These are phyloP conservation scores for Bufo gargarizans DNA, from an alignment of 2,113 vertebrate species.

Conservation along the genomic window DNA sequence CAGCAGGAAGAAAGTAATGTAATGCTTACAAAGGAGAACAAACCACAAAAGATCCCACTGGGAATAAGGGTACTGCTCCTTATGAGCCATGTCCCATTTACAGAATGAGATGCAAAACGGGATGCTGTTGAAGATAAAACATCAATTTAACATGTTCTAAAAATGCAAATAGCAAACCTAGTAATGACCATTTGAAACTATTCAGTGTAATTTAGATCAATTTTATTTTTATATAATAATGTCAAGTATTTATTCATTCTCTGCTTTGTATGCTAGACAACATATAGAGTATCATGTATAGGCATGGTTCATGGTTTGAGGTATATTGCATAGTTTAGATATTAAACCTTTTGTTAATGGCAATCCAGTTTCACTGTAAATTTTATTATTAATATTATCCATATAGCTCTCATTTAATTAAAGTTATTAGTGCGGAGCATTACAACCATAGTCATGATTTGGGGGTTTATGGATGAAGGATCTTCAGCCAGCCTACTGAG, in stretches of 20 bases:
- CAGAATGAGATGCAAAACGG: neutral
- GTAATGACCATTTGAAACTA: neutral
- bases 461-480: no score
- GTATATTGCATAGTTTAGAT: neutral
- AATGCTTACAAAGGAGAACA: slow-evolving; percentile 16
- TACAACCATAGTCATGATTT: no score
- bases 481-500: no score
- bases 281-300: neutral
- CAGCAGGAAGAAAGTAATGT: slow-evolving; percentile 23
- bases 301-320: neutral
- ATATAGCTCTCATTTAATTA: no score
- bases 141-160: neutral
- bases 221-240: neutral
- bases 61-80: neutral
- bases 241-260: neutral
- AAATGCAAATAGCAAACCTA: neutral
- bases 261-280: neutral
- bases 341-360: neutral
- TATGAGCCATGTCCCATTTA: slow-evolving; percentile 1
- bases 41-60: slow-evolving; percentile 18
- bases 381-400: neutral
- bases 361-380: neutral
- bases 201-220: neutral
- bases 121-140: neutral
- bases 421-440: no score